Base-by-base conservation (phyloP, 1,140 invertebrate species). In the Lepidurus packardi region DNA sequence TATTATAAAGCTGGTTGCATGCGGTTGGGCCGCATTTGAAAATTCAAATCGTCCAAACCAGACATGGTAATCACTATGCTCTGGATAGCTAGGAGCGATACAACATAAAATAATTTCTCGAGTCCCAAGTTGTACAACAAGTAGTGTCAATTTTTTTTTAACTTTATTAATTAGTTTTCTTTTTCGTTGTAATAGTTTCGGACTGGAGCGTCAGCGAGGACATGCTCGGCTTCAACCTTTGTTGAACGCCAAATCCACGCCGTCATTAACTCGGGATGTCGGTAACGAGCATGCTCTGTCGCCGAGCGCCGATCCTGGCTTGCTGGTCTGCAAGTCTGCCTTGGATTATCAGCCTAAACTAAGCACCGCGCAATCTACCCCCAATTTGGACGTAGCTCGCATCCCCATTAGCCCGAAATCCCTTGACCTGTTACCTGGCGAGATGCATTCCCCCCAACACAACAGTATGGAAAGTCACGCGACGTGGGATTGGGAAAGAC, bases 401-500 rank as follows among this genome's bases (percentile, higher is more conserved):
- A 65, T n/a, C 3, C 53, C 53, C 21, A 13, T 9, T 16, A 65
- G 53, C 53, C n/a, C 53, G 16, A 9, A 65, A 65, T 16, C 53
- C 16, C n/a, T 34, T 41, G 73, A 78, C 77, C 75, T 73, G 77
- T 79, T 80, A 25, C 80, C 80, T 65, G 21, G 21, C 75, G 78
- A 82, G 73, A 41, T 78, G 44, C 42, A 45, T 43, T n/a, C 47
- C 25, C 77, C 79, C 73, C 77, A 81, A 78, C 76, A 79, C 43
- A 79, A 80, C 73, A 79, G 81, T 44, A 53, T 78, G 25, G 76
- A 79, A 34, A 76, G 80, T 24, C 81, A 79, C 75, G 80, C 81
- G 75, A 81, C 81, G 9, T 81, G 78, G 34, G 79, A 80, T 43
- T 81, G 78, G 53, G 53, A 78, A 80, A 21, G 79, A 80, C 10